Base-by-base conservation (phyloP, 1,140 invertebrate genomes). In the Atta colombica region DNA sequence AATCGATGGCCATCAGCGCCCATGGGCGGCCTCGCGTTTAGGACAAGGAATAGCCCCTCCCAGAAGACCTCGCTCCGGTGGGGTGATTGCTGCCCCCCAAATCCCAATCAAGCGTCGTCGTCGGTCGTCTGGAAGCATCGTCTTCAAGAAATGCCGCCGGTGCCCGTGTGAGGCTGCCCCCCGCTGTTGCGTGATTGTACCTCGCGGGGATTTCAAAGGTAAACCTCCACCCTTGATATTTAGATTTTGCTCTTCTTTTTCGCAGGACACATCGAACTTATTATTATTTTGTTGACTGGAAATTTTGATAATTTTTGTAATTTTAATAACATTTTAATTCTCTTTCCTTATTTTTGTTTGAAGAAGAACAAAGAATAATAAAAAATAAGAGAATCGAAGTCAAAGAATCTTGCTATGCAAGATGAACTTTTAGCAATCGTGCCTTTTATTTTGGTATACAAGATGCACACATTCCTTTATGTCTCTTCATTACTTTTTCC, bases 11-110 rank as follows among this genome's bases (percentile, higher is more conserved):
- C 94, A 95, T 94, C 94, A 95, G 96, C 96, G 97, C 97, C 96
- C 97, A 99, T 98, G 98, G 98, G 97, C 96, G 97, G 98, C 96
- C 97, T 98, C 97, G 98, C 97, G 96, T 98, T 98, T 97, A 98
- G 97, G 96, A 98, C 98, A 95, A 97, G 98, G 96, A 99, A 98
- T 96, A 98, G 98, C 96, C 98, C 98, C 96, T 98, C 98, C 95
- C 98, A 98, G 96, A 98, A 98, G 96, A 99, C 98, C 95, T 98
- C 98, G 95, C 97, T 99, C 91, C 97, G 98, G 96, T 99, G 98
- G 98, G 98, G 98, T 94, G 98, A 99, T 96, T 98, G 98, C 96
- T 98, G 98, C 96, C 93, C 93, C 90, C 91, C 93, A 77, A 94
- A 94, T 88, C 88, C 88, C 91, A 94, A 92, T 78, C 92, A 92